Evolutionary conservation across 2,113 vertebrate species (phyloP).

Genomic region (Macaca mulatta): DNA sequence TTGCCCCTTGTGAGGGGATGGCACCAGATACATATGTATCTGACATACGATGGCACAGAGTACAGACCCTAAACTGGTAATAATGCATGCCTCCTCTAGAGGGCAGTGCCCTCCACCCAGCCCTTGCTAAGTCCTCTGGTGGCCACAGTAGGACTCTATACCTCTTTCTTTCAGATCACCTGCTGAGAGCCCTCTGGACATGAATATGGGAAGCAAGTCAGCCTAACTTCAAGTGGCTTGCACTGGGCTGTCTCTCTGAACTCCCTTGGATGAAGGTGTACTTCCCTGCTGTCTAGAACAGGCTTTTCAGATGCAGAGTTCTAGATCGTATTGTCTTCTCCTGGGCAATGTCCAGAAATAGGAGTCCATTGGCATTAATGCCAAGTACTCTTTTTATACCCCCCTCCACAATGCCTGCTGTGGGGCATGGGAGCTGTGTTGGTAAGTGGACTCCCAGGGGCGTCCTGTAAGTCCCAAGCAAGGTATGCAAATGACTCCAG

Average conservation of each 20-base stretch:
- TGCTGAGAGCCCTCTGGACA: neutral
- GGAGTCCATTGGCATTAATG: neutral
- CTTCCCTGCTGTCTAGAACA: neutral
- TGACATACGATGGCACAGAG: neutral
- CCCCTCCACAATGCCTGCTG: neutral
- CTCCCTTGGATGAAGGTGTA: neutral
- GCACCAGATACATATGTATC: neutral
- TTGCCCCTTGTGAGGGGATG: neutral
- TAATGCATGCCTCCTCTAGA: slow-evolving; percentile 24
- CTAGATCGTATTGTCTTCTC: neutral
- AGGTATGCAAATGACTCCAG: neutral
- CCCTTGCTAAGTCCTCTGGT: neutral
- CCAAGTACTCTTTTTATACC: neutral
- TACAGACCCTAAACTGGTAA: neutral
- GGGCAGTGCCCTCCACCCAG: neutral
- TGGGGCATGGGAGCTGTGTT: neutral
- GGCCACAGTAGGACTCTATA: neutral
- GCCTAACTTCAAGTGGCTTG: neutral
- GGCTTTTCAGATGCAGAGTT: neutral
- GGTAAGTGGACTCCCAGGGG: neutral
- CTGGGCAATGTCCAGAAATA: neutral
- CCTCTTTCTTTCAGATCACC: neutral
- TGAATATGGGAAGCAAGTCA: neutral
- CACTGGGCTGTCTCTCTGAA: neutral
- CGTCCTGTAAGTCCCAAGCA: neutral